Percentiles rank a stretch among this genome's conserved stretches.
Evolutionary conservation across 2,797 vertebrate species (phyloP).

Genomic region (Alca torda): DNA sequence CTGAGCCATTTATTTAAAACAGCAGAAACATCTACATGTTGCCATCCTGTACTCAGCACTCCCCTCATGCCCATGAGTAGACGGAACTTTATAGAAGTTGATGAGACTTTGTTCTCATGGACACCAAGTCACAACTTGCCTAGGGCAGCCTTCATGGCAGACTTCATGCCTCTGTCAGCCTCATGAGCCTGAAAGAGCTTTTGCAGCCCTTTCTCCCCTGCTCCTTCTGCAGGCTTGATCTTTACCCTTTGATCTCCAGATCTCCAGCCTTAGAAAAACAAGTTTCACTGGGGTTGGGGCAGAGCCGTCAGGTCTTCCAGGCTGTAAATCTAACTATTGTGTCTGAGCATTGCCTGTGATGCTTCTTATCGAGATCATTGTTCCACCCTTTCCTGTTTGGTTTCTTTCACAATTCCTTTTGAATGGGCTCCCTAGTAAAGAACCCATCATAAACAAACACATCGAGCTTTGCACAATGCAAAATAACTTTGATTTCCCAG

Average conservation of each 20-base stretch:
- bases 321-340: constrained; percentile 64
- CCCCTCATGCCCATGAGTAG: background rate
- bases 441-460: constrained; percentile 61
- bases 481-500: constrained; percentile 55
- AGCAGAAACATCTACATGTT: background rate
- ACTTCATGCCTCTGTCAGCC: background rate
- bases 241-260: constrained; percentile 58
- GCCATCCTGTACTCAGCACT: background rate
- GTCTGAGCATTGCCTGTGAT: constrained; percentile 58
- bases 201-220: background rate
- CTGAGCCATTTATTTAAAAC: background rate
- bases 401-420: constrained; percentile 67
- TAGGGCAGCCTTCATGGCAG: background rate
- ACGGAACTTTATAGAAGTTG: background rate
- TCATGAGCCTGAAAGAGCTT: background rate
- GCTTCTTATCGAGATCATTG: constrained; percentile 58
- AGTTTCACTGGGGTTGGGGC: constrained; percentile 2
- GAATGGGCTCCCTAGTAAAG: constrained; percentile 51
- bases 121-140: background rate
- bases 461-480: constrained; percentile 26
- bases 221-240: constrained; percentile 29
- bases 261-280: constrained; percentile 50
- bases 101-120: background rate
- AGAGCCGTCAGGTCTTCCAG: constrained; percentile 47
- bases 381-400: constrained; percentile 71